Base-by-base conservation (phyloP, 2,113 vertebrate species). In the Ivindomyrus marchei region DNA sequence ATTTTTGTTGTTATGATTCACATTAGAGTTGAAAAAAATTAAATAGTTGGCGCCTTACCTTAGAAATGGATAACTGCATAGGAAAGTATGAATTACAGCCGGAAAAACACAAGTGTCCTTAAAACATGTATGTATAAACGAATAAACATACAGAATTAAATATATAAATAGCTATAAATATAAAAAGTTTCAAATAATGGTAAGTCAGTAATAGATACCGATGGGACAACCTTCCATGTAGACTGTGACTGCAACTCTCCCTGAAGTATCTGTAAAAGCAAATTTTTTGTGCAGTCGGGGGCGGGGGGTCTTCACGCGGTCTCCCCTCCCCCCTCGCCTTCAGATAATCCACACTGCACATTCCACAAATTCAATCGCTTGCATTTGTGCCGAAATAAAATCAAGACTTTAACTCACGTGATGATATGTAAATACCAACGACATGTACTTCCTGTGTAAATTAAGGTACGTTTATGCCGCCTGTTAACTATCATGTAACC, bases 101-200 rank as follows among this genome's bases (percentile, higher is more conserved):
- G 83, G 7, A 47, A 85, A 85, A 85, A 46, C 1, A n/a, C 21
- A 46, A 13, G 9, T 85, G 42, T 47, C 45, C 39, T 46, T n/a
- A 46, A 85, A 85, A 85, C 45, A 85, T 47, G 13, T 83, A 47
- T 47, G 39, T 46, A 85, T 45, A 85, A n/a, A 85, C 7, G 45
- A 85, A 85, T 85, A 47, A 24, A 47, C 9, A 47, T 85, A 24
- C 39, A 85, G 24, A n/a, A 47, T 24, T 24, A 85, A 85, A 85
- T 85, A 85, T 46, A 85, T 85, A 85, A 85, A 85, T 85, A 85
- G 24, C 24, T 47, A 85, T 85, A n/a, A 46, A 85, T 47, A 85
- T 21, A 47, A n/a, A 24, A 85, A 85, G 17, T 21, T 83, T 24
- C 77, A 83, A 45, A 83, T 42, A 47, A 47, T 46, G 46, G 21